Evolutionary conservation across 2,113 vertebrate species (phyloP), one percentile per base, ranked within the genome.

Genomic region (Agapornis roseicollis): DNA sequence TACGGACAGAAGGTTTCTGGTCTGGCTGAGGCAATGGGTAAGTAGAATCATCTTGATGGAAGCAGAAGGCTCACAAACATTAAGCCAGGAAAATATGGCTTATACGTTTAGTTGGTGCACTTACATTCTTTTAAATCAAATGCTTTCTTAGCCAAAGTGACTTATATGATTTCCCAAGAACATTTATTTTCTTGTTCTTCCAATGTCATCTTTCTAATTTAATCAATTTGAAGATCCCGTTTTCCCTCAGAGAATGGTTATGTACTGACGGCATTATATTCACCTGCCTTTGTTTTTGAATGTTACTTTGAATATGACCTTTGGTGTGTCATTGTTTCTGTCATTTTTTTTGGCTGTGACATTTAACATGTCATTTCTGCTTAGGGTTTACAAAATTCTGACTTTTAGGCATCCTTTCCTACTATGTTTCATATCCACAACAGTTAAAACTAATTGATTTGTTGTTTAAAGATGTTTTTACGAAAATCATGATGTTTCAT

Each of bases 1-100:
- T 99, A 99, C 47, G 99, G 99, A 79, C 99, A 99, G 97, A 99
- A 99, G 84, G 99, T 99, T 92, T 99, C 98, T 89, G 99, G 99
- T 47, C 98, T 99, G 77, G 98, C 99, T 33, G 98, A 99, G 82
- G 99, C 99, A 64, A 98, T 98, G 70, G 99, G 99, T 99, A 98
- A 49, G 98, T 97, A 82, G 46, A 94, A 91, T 85, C 92, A 84
- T 84, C 91, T 96, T 80, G 73, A 10, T 85, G 7, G 78, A 94
- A 88, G 73, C 63, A 80, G 28, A 73, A 86, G 15, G 6, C 28
- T 93, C 79, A 23, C 42, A 23, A 24, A 72, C 50, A 69, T 78
- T 80, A 93, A 94, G 81, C 17, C 66, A 29, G 80, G 39, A 90
- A 94, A 92, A 85, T 83, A 68, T 0, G 31, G 63, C 77, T 80